Percentiles rank a stretch among this genome's conserved stretches.
phyloP scores from a whole-genome alignment of 2,113 vertebrate genomes.

The Mesocricetus auratus region DNA sequence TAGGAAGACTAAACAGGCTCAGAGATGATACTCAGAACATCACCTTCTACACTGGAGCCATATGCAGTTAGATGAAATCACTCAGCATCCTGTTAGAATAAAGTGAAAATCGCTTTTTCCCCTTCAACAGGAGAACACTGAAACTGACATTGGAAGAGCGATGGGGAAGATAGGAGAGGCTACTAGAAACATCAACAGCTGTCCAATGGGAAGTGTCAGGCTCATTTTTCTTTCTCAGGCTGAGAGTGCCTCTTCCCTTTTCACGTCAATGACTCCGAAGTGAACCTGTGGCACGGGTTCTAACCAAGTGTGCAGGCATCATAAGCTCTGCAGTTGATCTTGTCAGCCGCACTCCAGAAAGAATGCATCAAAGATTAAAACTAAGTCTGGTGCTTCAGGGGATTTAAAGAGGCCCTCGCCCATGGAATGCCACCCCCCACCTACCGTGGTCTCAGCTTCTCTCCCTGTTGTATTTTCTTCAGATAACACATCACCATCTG shows the following conservation, averaged over 20 bases:
- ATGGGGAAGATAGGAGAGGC: neutral
- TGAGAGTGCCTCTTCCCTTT: neutral
- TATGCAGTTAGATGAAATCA: neutral
- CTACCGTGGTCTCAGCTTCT: neutral
- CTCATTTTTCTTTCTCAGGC: neutral
- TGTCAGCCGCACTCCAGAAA: neutral
- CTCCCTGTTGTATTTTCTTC: neutral
- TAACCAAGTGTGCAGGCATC: neutral
- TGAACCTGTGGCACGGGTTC: neutral
- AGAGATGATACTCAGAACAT: neutral
- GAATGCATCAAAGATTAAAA: neutral
- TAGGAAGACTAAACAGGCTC: neutral
- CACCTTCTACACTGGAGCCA: neutral
- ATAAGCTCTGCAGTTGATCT: neutral
- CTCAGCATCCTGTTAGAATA: neutral
- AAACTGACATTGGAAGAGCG: neutral
- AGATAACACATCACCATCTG: neutral
- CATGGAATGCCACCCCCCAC: accelerated
- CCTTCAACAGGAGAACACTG: neutral
- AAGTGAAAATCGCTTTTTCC: conserved; percentile 2
- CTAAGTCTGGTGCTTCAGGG: neutral
- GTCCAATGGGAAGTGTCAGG: neutral
- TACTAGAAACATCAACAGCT: neutral
- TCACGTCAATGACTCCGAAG: neutral
- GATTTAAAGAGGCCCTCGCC: neutral